These are phyloP conservation scores for Sphinx pinastri DNA, from an alignment of 2,888 invertebrate genomes.

Conservation along the genomic window DNA sequence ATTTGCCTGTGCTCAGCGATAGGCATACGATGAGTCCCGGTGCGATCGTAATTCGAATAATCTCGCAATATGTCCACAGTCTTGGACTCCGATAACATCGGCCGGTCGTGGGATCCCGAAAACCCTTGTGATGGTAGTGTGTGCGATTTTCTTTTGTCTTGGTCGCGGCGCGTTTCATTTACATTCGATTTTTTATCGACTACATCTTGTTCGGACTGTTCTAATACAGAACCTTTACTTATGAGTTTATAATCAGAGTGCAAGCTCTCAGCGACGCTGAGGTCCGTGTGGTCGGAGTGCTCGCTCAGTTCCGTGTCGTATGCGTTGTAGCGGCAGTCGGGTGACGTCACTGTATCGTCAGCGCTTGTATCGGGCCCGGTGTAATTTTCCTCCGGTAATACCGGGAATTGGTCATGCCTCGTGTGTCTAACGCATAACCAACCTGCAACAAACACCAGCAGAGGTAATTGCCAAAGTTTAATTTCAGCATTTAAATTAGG, in stretches of 20 bases:
- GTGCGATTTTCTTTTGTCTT: slow-evolving; percentile 74
- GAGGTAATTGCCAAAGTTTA: background rate
- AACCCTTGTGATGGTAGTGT: slow-evolving; percentile 84
- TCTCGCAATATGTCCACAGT: slow-evolving; percentile 85
- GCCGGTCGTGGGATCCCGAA: slow-evolving; percentile 84
- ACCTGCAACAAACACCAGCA: slow-evolving; percentile 64
- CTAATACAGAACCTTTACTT: slow-evolving; percentile 53
- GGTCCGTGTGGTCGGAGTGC: slow-evolving; percentile 78
- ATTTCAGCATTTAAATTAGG: background rate
- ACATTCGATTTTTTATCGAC: slow-evolving; percentile 57
- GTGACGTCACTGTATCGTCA: slow-evolving; percentile 62
- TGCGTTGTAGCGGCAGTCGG: slow-evolving; percentile 61
- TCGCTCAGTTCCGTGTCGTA: slow-evolving; percentile 74
- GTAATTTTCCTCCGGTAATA: slow-evolving; percentile 87
- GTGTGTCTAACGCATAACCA: slow-evolving; percentile 91
- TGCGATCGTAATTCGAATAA: slow-evolving; percentile 65
- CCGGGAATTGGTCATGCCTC: slow-evolving; percentile 90
- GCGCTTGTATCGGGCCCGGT: slow-evolving; percentile 71
- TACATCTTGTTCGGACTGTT: slow-evolving; percentile 64
- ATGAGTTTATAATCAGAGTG: slow-evolving; percentile 65
- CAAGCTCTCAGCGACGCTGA: slow-evolving; percentile 72
- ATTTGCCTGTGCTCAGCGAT: slow-evolving; percentile 59
- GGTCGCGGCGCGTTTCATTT: slow-evolving; percentile 51
- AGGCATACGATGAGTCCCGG: slow-evolving; percentile 54
- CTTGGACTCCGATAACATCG: slow-evolving; percentile 88